A percentile compares a stretch with the other conserved stretches of the same genome.
phyloP scores from a whole-genome alignment of 1,140 invertebrate genomes.

The Calephelis nemesis region DNA sequence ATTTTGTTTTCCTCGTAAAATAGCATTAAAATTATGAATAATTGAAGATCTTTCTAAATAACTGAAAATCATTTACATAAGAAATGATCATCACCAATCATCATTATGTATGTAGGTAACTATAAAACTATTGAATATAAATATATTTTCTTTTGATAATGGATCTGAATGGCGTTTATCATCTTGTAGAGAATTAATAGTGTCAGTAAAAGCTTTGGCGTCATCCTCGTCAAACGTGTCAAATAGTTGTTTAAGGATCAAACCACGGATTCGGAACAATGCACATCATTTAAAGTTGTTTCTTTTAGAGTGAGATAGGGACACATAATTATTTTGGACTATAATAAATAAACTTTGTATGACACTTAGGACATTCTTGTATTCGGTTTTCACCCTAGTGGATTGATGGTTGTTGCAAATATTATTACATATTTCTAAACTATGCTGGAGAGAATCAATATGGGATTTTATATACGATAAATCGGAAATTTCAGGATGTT shows the following conservation, averaged over 20 bases:
- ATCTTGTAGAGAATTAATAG: constrained; percentile 2
- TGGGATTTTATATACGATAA: not conserved
- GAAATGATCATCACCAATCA: not conserved
- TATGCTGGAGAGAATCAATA: not conserved
- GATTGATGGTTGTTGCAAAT: not conserved
- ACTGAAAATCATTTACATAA: not conserved
- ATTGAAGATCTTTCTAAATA: not conserved
- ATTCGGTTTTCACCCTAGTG: constrained; percentile 4
- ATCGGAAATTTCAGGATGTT: not conserved
- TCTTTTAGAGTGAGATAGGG: not conserved
- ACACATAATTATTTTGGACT: not conserved
- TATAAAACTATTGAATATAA: no score
- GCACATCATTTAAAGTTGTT: not conserved
- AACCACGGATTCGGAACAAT: not conserved
- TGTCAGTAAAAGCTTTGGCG: not conserved
- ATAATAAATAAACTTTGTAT: constrained; percentile 1
- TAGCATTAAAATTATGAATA: constrained; percentile 15
- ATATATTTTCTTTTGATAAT: not conserved
- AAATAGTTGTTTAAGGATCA: no score
- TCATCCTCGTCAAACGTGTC: not conserved
- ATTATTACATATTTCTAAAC: not conserved
- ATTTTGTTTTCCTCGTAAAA: constrained; percentile 14
- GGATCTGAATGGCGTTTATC: not conserved
- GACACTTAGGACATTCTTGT: not conserved
- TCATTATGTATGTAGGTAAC: no score